Conservation (phyloP, 2,797 vertebrate species). For the Phataginus tricuspis region DNA sequence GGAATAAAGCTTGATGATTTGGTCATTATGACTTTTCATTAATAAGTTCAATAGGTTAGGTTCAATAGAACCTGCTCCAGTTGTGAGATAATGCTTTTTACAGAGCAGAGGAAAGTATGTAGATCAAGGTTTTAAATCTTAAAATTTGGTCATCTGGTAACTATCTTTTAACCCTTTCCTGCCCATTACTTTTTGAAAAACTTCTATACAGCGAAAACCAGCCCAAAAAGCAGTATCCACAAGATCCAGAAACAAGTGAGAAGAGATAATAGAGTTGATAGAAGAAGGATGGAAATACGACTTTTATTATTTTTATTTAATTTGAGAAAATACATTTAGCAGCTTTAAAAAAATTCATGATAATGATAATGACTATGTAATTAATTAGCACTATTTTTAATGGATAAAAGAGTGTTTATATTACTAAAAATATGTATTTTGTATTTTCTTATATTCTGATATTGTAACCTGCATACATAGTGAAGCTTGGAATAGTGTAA, state of each 20-base stretch:
- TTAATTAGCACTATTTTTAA: not conserved
- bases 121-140: not conserved
- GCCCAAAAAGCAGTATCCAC: not conserved
- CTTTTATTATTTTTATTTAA: constrained; percentile 27
- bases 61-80: not conserved
- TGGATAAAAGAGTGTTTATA: not conserved
- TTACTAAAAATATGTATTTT: not conserved
- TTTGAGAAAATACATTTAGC: not conserved
- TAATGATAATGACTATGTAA: not conserved
- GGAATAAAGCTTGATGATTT: not conserved
- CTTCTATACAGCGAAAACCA: not conserved
- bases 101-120: not conserved
- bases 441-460: not conserved
- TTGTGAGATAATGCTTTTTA: not conserved
- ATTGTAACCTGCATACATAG: not conserved
- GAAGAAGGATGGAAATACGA: not conserved
- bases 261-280: not conserved
- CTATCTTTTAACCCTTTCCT: not conserved
- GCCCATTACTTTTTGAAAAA: not conserved
- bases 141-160: not conserved
- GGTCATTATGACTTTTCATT: not conserved
- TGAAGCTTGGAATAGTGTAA: not conserved
- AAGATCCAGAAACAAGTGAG: not conserved
- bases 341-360: not conserved
- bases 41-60: not conserved